Evolutionary conservation across 2,797 vertebrate species (phyloP), one percentile per base, ranked within the genome.

Genomic region (Tauraco hartlaubi): DNA sequence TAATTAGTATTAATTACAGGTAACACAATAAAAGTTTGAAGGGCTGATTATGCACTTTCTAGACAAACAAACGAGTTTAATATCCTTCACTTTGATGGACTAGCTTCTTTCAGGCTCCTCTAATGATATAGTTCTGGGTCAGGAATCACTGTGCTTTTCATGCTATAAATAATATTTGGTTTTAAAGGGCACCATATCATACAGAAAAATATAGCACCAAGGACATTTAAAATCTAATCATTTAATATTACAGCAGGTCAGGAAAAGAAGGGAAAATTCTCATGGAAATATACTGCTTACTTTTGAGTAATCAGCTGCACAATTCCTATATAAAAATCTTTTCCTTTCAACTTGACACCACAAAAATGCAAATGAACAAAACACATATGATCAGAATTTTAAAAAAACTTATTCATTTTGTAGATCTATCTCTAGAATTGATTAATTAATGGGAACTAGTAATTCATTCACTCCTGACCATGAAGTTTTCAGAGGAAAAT

Each of bases 1-100:
- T 98, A 97, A 98, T 98, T 98, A 98, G 78, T 98, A 98, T 97
- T 97, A 98, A 98, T 98, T 97, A 94, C 92, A 96, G 96, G 94
- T 97, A 98, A 66, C 68, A 87, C 69, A 94, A 94, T 44, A 78
- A 71, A 91, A 94, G 89, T 95, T 88, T 93, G 93, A 96, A 96
- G 88, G 80, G 56, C 71, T 94, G 86, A 94, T 93, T 94, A 63
- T 88, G 88, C 95, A 95, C 91, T 96, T 97, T 96, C 90, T 95
- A 92, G 93, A 61, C 89, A 90, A 97, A 91, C 49, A 92, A 96
- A 95, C 81, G 43, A 67, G 79, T 93, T 95, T 93, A 91, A 93
- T 62, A 88, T 84, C 88, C 54, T 84, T 23, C 35, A 67, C 85
- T 93, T 83, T 83, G 69, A 96, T 94, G 66, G 78, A 91, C 82